Base-by-base conservation (phyloP, 2,888 invertebrate genomes). In the Linnaemya vulpina region DNA sequence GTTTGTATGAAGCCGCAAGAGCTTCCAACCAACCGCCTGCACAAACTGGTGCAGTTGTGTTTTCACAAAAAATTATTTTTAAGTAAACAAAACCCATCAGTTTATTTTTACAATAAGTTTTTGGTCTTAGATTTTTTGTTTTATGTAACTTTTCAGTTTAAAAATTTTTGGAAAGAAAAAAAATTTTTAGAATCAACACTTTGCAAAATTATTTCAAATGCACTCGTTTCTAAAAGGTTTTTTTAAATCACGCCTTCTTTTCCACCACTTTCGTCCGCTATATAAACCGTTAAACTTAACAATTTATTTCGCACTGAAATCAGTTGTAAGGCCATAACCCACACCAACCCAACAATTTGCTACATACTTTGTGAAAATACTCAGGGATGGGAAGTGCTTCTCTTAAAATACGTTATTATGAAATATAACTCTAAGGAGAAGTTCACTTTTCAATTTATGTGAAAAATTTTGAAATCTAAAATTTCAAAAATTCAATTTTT, bases 281-380 rank as follows among this genome's bases (percentile, higher is more conserved):
- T 17, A 46, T 25, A 30, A 67, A 67, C 65, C 65, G 49, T 49
- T 67, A 49, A 49, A 46, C 30, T 30, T 17, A 49, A 30, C 49
- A 49, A 49, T 30, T 4, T 30, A 3, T 30, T 30, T 30, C 7
- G 15, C 13, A 67, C 49, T 67, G 5, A 67, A 49, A 67, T 67
- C 49, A 49, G 25, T 11, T 49, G 49, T 35, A 35, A 17, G n/a
- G 17, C 4, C 13, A 7, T n/a, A 17, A 67, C 0, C 11, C 30
- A 49, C 30, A 1, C 11, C 17, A 49, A 30, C 7, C 49, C 25
- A 30, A 3, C n/a, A 11, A 49, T 15, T 46, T 25, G 17, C 0
- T n/a, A 11, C 25, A n/a, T n/a, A 11, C 25, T 25, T n/a, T 17
- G 17, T 1, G n/a, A n/a, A 15, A 25, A 0, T 13, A 1, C 5